phyloP scores from a whole-genome alignment of 2,888 invertebrate genomes.

The Andrena chrysosceles region DNA sequence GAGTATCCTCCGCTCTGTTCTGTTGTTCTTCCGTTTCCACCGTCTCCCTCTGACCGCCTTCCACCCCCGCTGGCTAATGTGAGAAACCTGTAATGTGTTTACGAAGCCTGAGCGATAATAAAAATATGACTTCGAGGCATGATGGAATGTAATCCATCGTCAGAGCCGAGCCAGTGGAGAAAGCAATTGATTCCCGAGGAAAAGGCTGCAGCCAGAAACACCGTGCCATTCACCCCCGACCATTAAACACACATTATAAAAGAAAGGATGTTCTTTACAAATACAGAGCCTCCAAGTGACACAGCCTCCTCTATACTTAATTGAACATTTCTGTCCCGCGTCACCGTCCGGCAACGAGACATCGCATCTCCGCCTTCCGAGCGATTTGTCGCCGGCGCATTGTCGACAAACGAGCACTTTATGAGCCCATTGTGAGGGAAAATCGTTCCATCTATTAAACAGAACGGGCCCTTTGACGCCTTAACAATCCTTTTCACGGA shows the following conservation, averaged over 20 bases:
- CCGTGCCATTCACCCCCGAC: background rate
- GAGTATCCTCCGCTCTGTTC: conserved; percentile 32
- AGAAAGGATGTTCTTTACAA: too few species aligned
- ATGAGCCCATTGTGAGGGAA: conserved; percentile 3
- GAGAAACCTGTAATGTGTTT: conserved; percentile 77
- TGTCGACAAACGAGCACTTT: conserved; percentile 47
- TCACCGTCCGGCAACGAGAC: background rate
- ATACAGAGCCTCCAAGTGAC: too few species aligned
- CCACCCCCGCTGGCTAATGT: conserved; percentile 66
- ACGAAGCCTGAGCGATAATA: conserved; percentile 70
- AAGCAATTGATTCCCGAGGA: conserved; percentile 57
- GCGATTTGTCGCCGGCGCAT: conserved; percentile 8
- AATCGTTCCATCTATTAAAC: conserved; percentile 23
- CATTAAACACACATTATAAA: background rate
- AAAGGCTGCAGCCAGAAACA: background rate
- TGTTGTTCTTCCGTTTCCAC: conserved; percentile 56
- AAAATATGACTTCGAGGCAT: conserved; percentile 75
- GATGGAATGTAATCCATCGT: conserved; percentile 71
- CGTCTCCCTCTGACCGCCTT: conserved; percentile 3
- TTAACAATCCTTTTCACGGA: conserved; percentile 54
- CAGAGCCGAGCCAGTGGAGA: conserved; percentile 23
- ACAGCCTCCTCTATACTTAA: too few species aligned
- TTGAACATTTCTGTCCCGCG: background rate
- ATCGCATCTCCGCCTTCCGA: background rate
- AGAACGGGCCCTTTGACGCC: conserved; percentile 43